phyloP scores from a whole-genome alignment of 2,797 vertebrate genomes.

The Sebastes minor region DNA sequence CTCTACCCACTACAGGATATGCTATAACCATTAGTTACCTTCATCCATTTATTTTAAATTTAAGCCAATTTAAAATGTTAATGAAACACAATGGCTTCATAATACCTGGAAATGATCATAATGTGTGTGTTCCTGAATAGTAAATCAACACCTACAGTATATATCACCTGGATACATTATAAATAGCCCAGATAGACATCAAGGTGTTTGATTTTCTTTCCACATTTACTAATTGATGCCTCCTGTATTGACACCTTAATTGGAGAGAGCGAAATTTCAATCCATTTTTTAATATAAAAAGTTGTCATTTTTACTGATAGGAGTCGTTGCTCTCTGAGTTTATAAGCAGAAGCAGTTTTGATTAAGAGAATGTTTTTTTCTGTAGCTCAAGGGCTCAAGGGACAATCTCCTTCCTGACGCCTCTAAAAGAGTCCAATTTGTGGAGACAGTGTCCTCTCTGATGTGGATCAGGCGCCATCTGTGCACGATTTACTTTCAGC shows the following conservation, averaged over 20 bases:
- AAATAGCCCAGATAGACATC: not conserved
- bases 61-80: no score
- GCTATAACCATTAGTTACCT: not conserved
- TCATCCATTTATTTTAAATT: not conserved
- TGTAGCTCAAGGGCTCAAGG: not conserved
- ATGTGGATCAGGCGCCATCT: constrained; percentile 71
- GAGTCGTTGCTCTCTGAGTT: not conserved
- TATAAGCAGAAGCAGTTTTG: not conserved
- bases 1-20: not conserved
- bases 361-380: constrained; percentile 28
- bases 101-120: not conserved
- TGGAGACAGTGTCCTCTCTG: constrained; percentile 42
- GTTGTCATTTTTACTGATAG: not conserved
- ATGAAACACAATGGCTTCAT: not conserved
- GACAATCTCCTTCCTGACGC: not conserved
- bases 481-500: constrained; percentile 68
- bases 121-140: not conserved
- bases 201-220: not conserved
- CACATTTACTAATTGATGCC: not conserved
- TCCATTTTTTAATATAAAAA: not conserved
- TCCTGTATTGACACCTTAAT: not conserved
- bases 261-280: not conserved
- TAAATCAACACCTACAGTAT: not conserved
- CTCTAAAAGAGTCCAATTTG: constrained; percentile 46
- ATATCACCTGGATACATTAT: not conserved